Evolutionary conservation across 2,888 invertebrate species (phyloP).

Genomic region (Lepidonotus clava): DNA sequence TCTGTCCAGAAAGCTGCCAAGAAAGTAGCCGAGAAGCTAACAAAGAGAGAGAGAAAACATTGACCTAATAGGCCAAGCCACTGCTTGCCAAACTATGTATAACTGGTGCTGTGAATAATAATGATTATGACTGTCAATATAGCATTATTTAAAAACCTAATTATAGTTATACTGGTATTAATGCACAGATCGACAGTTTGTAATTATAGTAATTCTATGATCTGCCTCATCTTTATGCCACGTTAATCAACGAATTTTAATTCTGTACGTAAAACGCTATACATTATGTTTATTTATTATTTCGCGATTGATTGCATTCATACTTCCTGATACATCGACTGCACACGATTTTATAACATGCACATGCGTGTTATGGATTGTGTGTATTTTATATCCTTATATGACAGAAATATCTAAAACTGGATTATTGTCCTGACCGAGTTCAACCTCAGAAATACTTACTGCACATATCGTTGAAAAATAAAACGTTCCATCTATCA

Average conservation of each 20-base stretch:
- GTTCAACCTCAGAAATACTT: no score
- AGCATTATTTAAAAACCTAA: background rate
- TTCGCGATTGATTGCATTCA: background rate
- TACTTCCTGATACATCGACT: background rate
- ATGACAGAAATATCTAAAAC: no score
- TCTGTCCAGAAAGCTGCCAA: background rate
- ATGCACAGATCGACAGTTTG: background rate
- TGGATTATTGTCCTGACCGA: no score
- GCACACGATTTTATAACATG: background rate
- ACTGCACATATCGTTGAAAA: no score
- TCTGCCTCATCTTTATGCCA: background rate
- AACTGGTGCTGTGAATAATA: slow-evolving; percentile 44
- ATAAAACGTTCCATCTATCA: no score
- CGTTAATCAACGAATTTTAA: background rate
- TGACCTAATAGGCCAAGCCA: background rate
- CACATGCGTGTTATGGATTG: background rate
- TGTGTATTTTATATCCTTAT: background rate
- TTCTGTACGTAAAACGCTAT: background rate
- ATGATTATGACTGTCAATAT: background rate
- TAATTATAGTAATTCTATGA: background rate
- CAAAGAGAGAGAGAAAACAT: background rate
- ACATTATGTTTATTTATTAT: slow-evolving; percentile 4
- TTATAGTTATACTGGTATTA: background rate
- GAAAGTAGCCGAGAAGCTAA: background rate
- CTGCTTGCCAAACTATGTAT: background rate